Evolutionary conservation across 2,113 vertebrate genomes (phyloP), one percentile per base, ranked within the genome.

Genomic region (Ursus arctos): DNA sequence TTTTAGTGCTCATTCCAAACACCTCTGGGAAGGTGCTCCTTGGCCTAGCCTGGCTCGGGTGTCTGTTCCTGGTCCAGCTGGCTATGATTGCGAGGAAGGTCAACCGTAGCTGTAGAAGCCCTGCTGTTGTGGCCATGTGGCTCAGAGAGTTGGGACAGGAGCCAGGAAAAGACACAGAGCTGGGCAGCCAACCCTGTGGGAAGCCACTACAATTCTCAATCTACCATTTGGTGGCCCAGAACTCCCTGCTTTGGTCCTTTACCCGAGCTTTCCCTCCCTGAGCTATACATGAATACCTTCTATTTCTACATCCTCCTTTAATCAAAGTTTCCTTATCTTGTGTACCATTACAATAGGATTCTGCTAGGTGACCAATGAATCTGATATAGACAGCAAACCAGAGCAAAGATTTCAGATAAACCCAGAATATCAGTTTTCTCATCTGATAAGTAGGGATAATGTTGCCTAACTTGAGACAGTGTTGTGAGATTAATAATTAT

Each of bases 381-480:
- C 22, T 80, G 53, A 53, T 67, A 53, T 1, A 69, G 77, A 47
- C 8, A 89, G 47, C 36, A 94, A 85, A 86, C 26, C 65, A 6
- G 21, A 94, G 28, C 19, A 72, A 87, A 87, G 53, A 69, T 92
- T 72, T 91, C 87, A 86, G 8, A 72, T 65, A 85, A 98, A 80
- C 7, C 16, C 6, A 40, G 16, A 79, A 28, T 91, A 96, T 36
- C 61, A 31, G 28, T 84, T 84, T 97, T 85, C 63, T 87, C 86
- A 85, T 83, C 43, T 85, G 40, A 28, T 51, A 53, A 88, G n/a
- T 80, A 13, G 22, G 26, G 31, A 65, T 91, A 43, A 84, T 92
- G 53, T 59, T 91, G 33, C 8, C 40, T 81, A 53, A 36, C 12
- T 82, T 96, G 55, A 84, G 59, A 43, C 21, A 63, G 15, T 86